Evolutionary conservation across 1,140 invertebrate genomes (phyloP), one percentile per base, ranked within the genome.

Genomic region (Aphaenogaster rudis): DNA sequence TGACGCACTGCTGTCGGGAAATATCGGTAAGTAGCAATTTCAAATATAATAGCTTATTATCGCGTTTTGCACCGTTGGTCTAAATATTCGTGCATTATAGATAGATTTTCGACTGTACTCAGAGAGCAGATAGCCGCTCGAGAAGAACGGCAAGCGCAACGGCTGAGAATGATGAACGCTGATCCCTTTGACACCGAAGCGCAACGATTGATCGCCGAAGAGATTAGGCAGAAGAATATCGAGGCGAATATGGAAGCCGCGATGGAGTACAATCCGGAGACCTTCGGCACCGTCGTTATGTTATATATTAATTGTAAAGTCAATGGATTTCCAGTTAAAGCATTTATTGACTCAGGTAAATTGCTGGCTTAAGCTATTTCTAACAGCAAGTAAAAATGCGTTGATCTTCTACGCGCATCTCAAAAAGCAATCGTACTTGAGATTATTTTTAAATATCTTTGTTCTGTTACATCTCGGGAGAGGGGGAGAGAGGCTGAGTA

Each of bases 201-300:
- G 0, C 99, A 99, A 94, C 96, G 97, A 89, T 96, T 99, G 80
- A 99, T 99, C 92, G 99, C 98, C 17, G 99, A 99, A 94, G 98
- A 99, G 96, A 99, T 99, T 81, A 96, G 97, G 90, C 98, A 99
- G 92, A 98, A 99, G 94, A 99, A 99, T 95, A 99, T 99, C 85
- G 98, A 99, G 96, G 98, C 98, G 0, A 99, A 99, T 94, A 99
- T 99, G 99, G 98, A 99, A 93, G 98, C 98, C 1, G 99, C 99
- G 0, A 99, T 99, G 97, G 99, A 99, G 94, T 99, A 98, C 94
- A 99, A 99, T 96, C 99, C 99, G 0, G 99, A 99, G 95, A 99
- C 98, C 28, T 99, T 99, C 96, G 99, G 99, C 67, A 99, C 98
- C 21, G 99, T 99, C 63, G 97, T 98, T 15, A 99, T 99, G 99